Evolutionary conservation across 1,140 invertebrate genomes (phyloP), one percentile per base, ranked within the genome.

Genomic region (Hyles vespertilio): DNA sequence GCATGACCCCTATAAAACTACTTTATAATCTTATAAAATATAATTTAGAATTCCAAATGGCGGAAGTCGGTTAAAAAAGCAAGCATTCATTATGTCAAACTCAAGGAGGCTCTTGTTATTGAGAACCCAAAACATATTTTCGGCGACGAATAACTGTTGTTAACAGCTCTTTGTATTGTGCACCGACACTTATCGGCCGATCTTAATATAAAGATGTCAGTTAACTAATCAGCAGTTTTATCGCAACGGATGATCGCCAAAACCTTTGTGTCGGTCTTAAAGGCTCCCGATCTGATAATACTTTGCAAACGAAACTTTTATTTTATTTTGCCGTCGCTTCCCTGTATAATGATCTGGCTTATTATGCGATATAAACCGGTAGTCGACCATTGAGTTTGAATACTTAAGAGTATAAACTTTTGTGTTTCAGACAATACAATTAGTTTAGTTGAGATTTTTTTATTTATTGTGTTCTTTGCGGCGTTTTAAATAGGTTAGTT

Each of bases 271-370:
- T 65, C 59, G 58, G 57, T 59, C 62, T 70, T 70, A 72, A 72
- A 70, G 60, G 64, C 61, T 63, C 56, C 51, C 61, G 70, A 84
- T 84, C 79, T 69, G 81, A 83, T 84, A 77, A 63, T 65, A 74
- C 71, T 77, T 75, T 77, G 74, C 75, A 74, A 79, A 79, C 73
- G 78, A 78, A 63, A 67, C 68, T 71, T 70, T 77, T 82, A 77
- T 78, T 57, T 65, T 40, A 8, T 40, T 40, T 40, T 5, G 36
- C 4, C 36, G 8, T 40, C 36, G 36, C 36, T 40, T 40, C 36
- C 36, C 8, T 40, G 36, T 5, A 5, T 40, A 40, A 2, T 40
- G 1, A 40, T 40, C 36, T 40, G 36, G 36, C 4, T 40, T 8
- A 40, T 40, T 40, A 40, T 5, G 36, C 5, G 36, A 40, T 40